These are phyloP conservation scores for Stylophora pistillata DNA, from an alignment of 64 coral and sea anemone genomes.

Conservation along the genomic window DNA sequence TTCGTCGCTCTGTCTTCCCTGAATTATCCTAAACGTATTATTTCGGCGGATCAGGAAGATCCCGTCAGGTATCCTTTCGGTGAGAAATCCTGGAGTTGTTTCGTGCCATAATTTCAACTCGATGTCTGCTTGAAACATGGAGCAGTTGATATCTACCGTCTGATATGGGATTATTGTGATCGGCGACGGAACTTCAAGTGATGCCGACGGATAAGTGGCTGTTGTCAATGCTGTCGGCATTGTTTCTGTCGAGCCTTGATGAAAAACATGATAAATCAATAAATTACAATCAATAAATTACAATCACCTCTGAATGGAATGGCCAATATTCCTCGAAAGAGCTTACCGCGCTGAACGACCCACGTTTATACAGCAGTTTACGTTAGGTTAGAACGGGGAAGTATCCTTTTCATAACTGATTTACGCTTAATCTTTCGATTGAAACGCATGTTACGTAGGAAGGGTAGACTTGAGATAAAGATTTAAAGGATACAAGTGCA, in stretches of 20 bases:
- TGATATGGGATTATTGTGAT: background rate
- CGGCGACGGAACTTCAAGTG: background rate
- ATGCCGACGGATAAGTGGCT: background rate
- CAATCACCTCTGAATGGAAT: too few relatives aligned
- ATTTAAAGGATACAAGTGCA: too few relatives aligned
- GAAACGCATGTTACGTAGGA: too few relatives aligned
- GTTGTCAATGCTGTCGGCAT: background rate
- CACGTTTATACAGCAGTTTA: too few relatives aligned
- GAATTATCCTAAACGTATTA: conserved; percentile 2
- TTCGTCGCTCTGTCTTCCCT: background rate
- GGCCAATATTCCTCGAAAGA: too few relatives aligned
- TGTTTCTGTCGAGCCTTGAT: background rate
- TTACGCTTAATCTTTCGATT: too few relatives aligned
- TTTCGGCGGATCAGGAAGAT: background rate
- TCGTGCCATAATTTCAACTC: conserved; percentile 19
- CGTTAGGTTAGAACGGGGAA: too few relatives aligned
- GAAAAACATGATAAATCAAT: background rate
- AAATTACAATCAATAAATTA: too few relatives aligned
- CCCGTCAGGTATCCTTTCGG: conserved; percentile 16
- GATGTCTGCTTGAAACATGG: background rate
- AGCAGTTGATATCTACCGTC: background rate
- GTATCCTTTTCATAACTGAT: too few relatives aligned
- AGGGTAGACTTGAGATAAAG: too few relatives aligned
- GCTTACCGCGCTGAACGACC: too few relatives aligned
- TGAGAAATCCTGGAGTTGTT: background rate